Percentiles rank a stretch among this genome's conserved stretches.
Conservation (phyloP, 2,797 vertebrate genomes). For the Garrulus glandarius region DNA sequence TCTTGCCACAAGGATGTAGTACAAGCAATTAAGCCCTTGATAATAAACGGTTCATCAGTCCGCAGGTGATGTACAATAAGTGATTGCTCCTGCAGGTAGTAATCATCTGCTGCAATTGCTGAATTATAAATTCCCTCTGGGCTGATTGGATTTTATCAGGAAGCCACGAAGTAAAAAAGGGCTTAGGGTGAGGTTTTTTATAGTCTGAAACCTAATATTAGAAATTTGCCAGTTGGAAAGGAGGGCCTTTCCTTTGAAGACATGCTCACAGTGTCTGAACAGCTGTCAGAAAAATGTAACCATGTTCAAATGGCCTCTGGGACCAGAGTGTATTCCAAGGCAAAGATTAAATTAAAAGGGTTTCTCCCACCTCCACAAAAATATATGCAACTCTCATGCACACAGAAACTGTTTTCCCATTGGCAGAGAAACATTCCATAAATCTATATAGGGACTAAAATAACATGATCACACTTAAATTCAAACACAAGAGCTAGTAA, state of each 20-base stretch:
- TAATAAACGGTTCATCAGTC: conserved; percentile 76
- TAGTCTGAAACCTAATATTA: conserved; percentile 45
- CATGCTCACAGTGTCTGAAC: not conserved
- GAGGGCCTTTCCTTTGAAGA: not conserved
- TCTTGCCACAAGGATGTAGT: conserved; percentile 19
- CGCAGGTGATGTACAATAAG: conserved; percentile 49
- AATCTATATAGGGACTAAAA: not conserved
- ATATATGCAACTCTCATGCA: not conserved
- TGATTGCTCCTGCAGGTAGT: conserved; percentile 75
- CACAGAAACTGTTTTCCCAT: not conserved
- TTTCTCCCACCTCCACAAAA: not conserved
- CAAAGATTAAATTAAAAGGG: not conserved
- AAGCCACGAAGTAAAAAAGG: conserved; percentile 16
- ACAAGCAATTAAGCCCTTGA: conserved; percentile 74
- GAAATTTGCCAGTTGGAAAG: conserved; percentile 39
- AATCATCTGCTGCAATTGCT: conserved; percentile 67
- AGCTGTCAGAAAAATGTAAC: not conserved
- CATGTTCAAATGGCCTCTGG: not conserved
- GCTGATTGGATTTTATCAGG: conserved; percentile 66
- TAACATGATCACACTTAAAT: not conserved
- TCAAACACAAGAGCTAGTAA: not conserved
- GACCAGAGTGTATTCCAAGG: not conserved
- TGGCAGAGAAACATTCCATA: not conserved
- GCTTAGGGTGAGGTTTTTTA: not conserved
- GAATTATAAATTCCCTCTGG: conserved; percentile 71